Conservation (phyloP, 2,113 vertebrate species). For the Phainopepla nitens region DNA sequence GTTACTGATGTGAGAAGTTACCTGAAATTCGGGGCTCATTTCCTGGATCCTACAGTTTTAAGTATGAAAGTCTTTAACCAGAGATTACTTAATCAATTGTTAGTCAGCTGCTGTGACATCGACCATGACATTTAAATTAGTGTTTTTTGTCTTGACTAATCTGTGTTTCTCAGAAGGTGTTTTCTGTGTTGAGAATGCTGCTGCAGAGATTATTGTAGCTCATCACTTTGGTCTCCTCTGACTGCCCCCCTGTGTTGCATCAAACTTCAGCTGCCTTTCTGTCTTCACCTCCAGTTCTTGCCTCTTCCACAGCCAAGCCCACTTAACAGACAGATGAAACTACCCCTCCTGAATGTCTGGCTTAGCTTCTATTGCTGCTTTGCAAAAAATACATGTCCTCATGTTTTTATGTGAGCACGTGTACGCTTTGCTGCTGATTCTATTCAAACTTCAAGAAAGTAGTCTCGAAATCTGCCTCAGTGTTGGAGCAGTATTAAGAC, state of each 20-base stretch:
- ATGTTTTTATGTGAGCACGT: not conserved
- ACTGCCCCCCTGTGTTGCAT: not conserved
- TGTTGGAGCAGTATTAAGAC: fast-evolving
- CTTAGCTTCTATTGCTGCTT: not conserved
- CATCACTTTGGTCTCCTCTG: not conserved
- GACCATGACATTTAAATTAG: not conserved
- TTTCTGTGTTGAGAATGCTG: not conserved
- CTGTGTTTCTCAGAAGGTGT: not conserved
- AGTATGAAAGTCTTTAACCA: not conserved
- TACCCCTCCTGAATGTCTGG: not conserved
- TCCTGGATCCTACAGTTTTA: not conserved
- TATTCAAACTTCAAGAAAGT: not conserved
- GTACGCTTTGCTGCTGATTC: not conserved
- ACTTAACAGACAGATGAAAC: not conserved
- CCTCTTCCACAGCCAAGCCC: not conserved
- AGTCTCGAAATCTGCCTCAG: not conserved
- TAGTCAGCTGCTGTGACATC: not conserved
- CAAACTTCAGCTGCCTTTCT: not conserved
- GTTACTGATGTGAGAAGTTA: not conserved
- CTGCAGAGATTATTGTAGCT: not conserved
- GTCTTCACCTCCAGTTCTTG: not conserved
- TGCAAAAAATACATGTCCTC: not conserved
- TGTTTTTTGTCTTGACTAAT: not conserved
- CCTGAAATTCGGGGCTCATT: not conserved
- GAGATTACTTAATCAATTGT: not conserved